phyloP scores from a whole-genome alignment of 64 coral and sea anemone genomes.

The Exaiptasia diaphana region DNA sequence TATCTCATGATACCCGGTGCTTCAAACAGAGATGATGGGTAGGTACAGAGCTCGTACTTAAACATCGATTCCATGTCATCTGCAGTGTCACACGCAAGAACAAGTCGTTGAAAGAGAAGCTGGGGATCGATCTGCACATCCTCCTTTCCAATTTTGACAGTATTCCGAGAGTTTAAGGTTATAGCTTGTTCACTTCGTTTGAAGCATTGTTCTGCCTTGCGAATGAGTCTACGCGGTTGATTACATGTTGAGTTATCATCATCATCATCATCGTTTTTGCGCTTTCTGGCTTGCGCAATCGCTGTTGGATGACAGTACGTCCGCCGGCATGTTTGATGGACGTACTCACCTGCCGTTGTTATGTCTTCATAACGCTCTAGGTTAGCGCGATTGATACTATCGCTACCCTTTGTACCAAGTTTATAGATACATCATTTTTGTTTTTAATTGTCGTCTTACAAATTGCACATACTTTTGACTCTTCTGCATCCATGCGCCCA shows the following conservation, averaged over 20 bases:
- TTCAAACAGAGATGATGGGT: conserved; percentile 54
- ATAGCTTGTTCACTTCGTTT: conserved; percentile 43
- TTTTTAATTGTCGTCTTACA: neutral
- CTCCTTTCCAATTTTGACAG: neutral
- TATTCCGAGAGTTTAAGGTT: conserved; percentile 16
- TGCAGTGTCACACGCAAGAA: conserved; percentile 7
- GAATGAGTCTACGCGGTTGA: no score
- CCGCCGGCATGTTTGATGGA: neutral
- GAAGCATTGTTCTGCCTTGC: no score
- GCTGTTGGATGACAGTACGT: neutral
- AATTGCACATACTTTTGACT: neutral
- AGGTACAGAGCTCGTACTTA: conserved; percentile 60
- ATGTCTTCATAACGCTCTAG: neutral
- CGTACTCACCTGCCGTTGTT: neutral
- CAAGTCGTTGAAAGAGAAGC: conserved; percentile 11
- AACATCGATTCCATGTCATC: conserved; percentile 39
- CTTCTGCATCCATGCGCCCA: no score
- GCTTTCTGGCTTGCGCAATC: neutral
- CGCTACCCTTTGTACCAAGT: neutral
- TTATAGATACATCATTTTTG: neutral
- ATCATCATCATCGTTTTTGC: neutral
- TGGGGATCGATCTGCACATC: neutral
- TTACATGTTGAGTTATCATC: neutral
- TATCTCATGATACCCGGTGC: conserved; percentile 30
- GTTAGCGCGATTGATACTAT: neutral